Evolutionary conservation across 1,140 invertebrate species (phyloP), one percentile per base, ranked within the genome.

Genomic region (Tetramorium alpestre): DNA sequence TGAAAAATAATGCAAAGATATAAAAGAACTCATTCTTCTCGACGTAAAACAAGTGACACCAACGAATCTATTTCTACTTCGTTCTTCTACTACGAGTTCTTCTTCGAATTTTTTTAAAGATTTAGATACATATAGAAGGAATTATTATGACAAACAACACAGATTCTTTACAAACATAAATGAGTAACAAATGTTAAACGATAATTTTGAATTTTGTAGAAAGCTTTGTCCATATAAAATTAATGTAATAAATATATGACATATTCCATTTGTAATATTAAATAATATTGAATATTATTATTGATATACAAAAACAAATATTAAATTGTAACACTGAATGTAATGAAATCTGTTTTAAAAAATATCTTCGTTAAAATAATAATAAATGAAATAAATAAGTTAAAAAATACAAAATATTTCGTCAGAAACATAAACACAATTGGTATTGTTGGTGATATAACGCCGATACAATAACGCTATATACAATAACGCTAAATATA

Each of bases 401-500:
- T 58, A 44, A 44, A 76, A 76, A 47, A 33, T 73, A 13, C 54
- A n/a, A 85, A 77, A 77, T 44, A 85, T 64, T 67, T 80, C 25
- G 25, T 18, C 13, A 44, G 56, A 82, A 58, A 70, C 56, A 41
- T 56, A 44, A 49, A 13, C 11, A 41, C 4, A 18, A 41, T n/a
- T n/a, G n/a, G 10, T 49, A 47, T 10, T 10, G 6, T 70, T 22
- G 25, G 1, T n/a, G 10, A 33, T 11, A 41, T 73, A 60, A 84
- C 67, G 18, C 0, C 13, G 11, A 28, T 4, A 33, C 3, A 33
- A 33, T 33, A 33, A 33, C 33, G 33, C 38, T 56, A 69, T 54
- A 22, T 56, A 44, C 16, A 70, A n/a, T 44, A 47, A 44, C 44
- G 18, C 18, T 44, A 44, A 56, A 49, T 44, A 81, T 41, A 16